Base-by-base conservation (phyloP, 2,113 vertebrate genomes). In the Mobula birostris region DNA sequence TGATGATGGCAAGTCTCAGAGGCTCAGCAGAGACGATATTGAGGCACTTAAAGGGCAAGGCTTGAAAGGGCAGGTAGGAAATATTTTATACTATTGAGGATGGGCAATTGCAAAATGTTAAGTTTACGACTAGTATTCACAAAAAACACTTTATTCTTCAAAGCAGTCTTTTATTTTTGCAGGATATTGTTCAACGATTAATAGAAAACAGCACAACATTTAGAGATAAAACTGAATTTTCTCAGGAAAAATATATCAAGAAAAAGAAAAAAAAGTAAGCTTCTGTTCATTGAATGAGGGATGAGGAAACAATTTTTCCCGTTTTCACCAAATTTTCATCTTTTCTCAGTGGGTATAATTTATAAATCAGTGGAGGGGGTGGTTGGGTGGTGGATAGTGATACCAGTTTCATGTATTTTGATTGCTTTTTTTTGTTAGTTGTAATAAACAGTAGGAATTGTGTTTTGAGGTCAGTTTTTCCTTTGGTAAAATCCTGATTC, bases 231-330 rank as follows among this genome's bases (percentile, higher is more conserved):
- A 99, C 99, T 21, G 98, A 98, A 95, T 99, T 98, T 96, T 97
- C 99, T 94, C 99, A 99, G 96, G 97, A 98, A 95, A 99, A 99
- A 96, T 99, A 99, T 96, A 99, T 99, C 95, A 99, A 99, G 97
- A 99, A 99, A 97, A 99, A 99, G 96, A 99, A 98, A 95, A 99
- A 98, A 95, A 99, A 99, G 99, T 99, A 97, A 98, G 98, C 97
- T 58, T 2, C 76, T 79, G 87, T 94, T 95, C 70, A 94, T 36
- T 36, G 85, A 29, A 5, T 88, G 56, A 14, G 6, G 12, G 4
- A 21, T 74, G 19, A 19, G 72, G 5, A 17, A 32, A 7, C 12
- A 19, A 12, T 68, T 29, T 7, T 83, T 29, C 36, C 36, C 36
- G 0, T 24, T 61, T 63, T 85, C 61, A 5, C 27, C 24, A 7